phyloP scores from a whole-genome alignment of 1,140 invertebrate genomes.

The Branchinecta lindahli region DNA sequence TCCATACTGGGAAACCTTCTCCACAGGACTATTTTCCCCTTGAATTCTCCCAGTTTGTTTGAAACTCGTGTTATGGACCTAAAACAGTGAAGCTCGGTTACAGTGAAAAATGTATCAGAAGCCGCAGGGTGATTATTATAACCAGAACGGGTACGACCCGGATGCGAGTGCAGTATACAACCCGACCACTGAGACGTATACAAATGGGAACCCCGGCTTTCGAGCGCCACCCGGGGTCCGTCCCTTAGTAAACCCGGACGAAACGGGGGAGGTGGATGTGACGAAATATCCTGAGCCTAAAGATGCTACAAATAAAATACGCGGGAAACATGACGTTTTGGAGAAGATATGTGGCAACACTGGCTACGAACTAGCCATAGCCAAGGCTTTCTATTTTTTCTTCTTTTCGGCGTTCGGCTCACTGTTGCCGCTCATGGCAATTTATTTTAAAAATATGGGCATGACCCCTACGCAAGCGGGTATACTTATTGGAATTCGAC shows the following conservation, averaged over 20 bases:
- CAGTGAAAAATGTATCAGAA: too few species aligned
- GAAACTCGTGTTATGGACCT: too few species aligned
- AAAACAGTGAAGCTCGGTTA: too few species aligned
- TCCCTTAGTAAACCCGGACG: constrained; percentile 54
- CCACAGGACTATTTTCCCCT: too few species aligned
- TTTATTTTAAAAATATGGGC: constrained; percentile 89
- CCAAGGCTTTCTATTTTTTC: constrained; percentile 97
- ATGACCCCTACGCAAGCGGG: constrained; percentile 94
- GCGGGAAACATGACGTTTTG: constrained; percentile 61
- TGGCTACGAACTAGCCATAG: constrained; percentile 74
- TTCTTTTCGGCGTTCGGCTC: constrained; percentile 98
- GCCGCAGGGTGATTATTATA: too few species aligned
- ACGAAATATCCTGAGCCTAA: constrained; percentile 55
- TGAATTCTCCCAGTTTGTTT: too few species aligned
- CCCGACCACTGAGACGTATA: not conserved
- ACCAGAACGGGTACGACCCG: not conserved
- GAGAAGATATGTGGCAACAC: constrained; percentile 66
- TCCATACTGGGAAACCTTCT: too few species aligned
- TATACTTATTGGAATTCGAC: constrained; percentile 73
- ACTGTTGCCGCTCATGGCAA: constrained; percentile 90
- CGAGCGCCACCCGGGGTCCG: constrained; percentile 25
- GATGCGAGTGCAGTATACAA: not conserved
- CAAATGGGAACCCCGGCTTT: not conserved
- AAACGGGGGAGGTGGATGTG: constrained; percentile 56
- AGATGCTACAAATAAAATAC: constrained; percentile 72